Conservation (phyloP, 2,113 vertebrate genomes). For the Phyllostomus discolor region DNA sequence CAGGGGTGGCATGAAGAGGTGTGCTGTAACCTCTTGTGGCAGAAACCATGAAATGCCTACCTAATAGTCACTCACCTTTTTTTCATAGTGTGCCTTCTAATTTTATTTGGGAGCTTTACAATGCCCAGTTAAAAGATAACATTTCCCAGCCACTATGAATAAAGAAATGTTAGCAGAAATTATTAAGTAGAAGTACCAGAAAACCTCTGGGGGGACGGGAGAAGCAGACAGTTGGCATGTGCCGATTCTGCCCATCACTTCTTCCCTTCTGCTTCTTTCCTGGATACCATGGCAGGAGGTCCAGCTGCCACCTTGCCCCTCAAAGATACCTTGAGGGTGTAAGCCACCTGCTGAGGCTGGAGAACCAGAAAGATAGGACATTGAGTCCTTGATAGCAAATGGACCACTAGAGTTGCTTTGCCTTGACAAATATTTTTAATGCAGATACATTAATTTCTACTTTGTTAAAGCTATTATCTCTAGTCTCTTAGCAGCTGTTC, state of each 20-base stretch:
- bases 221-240: not conserved
- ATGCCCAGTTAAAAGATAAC: not conserved
- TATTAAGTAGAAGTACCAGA: not conserved
- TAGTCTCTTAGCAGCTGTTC: not conserved
- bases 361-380: not conserved
- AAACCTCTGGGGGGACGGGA: not conserved
- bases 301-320: not conserved
- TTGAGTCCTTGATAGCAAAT: not conserved
- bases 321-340: not conserved
- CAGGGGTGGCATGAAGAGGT: not conserved
- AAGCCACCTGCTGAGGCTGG: not conserved
- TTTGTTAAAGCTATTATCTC: not conserved
- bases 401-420: not conserved
- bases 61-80: not conserved
- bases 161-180: not conserved
- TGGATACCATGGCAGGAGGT: not conserved
- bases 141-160: not conserved
- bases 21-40: not conserved
- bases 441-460: not conserved
- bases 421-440: not conserved
- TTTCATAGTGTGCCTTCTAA: not conserved
- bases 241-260: not conserved
- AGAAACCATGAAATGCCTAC: not conserved
- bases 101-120: not conserved
- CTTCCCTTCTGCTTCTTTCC: not conserved